A percentile compares a stretch with the other conserved stretches of the same genome.
Evolutionary conservation across 37 sponge, comb jelly and placozoan genomes (phyloP).

Genomic region (Ephydatia muelleri): DNA sequence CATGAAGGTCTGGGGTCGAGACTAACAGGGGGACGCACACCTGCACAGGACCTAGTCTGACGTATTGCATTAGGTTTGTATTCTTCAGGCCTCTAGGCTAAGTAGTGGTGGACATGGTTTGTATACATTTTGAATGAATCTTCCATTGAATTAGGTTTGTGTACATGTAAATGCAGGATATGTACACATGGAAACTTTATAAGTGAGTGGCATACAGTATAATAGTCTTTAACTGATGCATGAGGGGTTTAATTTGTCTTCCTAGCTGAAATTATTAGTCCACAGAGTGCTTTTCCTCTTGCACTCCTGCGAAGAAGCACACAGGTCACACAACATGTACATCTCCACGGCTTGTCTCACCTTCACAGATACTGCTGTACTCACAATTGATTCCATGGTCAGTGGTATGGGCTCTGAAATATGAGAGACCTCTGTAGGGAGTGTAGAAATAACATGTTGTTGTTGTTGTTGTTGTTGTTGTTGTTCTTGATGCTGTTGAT

Average conservation of each 20-base stretch:
- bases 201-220: too few species aligned
- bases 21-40: too few species aligned
- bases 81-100: too few species aligned
- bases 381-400: conserved; percentile 2
- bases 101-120: too few species aligned
- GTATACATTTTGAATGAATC: neutral
- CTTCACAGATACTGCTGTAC: neutral
- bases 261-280: conserved; percentile 3
- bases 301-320: neutral
- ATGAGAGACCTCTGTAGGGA: neutral
- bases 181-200: too few species aligned
- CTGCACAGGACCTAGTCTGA: too few species aligned
- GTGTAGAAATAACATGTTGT: neutral
- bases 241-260: neutral
- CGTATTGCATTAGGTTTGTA: too few species aligned
- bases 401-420: conserved; percentile 9
- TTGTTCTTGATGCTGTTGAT: too few species aligned
- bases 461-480: neutral
- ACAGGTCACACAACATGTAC: neutral
- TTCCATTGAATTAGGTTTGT: too few species aligned
- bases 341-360: neutral
- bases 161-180: neutral
- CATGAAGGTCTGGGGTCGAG: too few species aligned
- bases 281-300: conserved; percentile 27
- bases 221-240: too few species aligned